Evolutionary conservation across 2,113 vertebrate species (phyloP).

Genomic region (Apodemus sylvaticus): DNA sequence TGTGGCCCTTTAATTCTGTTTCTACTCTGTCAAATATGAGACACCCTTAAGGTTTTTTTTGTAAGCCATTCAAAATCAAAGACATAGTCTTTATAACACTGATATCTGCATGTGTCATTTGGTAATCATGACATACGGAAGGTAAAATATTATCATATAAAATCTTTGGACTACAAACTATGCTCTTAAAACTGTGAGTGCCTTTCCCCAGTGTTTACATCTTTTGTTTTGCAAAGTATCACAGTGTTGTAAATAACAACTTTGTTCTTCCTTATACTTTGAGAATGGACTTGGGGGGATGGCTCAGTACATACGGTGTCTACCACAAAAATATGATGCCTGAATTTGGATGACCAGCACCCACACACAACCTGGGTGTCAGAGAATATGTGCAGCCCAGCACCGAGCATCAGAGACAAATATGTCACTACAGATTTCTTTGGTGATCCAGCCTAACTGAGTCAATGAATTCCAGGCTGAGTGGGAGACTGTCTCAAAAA

Average conservation of each 20-base stretch:
- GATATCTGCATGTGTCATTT: background rate
- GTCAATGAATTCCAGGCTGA: background rate
- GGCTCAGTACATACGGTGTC: background rate
- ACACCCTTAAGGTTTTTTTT: background rate
- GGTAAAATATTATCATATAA: background rate
- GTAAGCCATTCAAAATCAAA: background rate
- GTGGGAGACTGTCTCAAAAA: background rate
- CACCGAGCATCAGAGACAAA: background rate
- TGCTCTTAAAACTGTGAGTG: background rate
- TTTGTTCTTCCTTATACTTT: background rate
- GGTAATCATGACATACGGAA: background rate
- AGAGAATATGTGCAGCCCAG: background rate
- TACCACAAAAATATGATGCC: background rate
- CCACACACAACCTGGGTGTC: too few relatives aligned
- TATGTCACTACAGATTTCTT: background rate
- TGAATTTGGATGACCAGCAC: background rate
- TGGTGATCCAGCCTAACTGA: background rate
- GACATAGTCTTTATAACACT: background rate
- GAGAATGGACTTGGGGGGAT: too few relatives aligned
- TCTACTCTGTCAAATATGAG: background rate
- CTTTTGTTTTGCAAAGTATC: constrained; percentile 25
- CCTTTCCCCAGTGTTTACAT: background rate
- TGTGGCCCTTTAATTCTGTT: background rate
- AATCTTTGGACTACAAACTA: background rate
- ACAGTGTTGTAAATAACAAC: background rate